phyloP scores from a whole-genome alignment of 1,140 invertebrate species.

The Drosophila elegans region DNA sequence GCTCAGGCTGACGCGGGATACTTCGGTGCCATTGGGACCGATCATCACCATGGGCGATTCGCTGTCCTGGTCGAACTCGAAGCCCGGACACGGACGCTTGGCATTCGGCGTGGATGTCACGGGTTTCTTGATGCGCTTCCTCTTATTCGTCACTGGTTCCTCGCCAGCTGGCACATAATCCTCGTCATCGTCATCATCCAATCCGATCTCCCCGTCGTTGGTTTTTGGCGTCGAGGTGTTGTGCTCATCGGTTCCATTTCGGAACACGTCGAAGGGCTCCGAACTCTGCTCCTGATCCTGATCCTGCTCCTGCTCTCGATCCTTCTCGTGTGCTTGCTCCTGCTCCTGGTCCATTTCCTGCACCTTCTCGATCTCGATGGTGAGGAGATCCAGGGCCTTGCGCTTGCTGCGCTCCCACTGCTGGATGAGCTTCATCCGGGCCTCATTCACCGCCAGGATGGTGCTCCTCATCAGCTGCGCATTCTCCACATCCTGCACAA shows the following conservation, averaged over 20 bases:
- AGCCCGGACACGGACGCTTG: constrained; percentile 20
- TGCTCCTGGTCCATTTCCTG: constrained; percentile 48
- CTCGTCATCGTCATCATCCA: constrained; percentile 54
- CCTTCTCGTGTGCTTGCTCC: neutral
- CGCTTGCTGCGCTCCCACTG: constrained; percentile 65
- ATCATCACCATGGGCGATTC: constrained; percentile 58
- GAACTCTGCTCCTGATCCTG: constrained; percentile 11
- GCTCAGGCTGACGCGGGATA: constrained; percentile 51
- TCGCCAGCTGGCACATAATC: constrained; percentile 51
- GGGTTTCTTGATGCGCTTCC: constrained; percentile 38
- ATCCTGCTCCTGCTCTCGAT: neutral
- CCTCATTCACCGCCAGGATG: constrained; percentile 53
- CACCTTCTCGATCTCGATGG: constrained; percentile 62
- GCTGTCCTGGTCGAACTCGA: constrained; percentile 57
- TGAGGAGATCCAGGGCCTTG: constrained; percentile 58
- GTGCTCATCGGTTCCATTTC: constrained; percentile 51
- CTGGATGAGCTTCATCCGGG: constrained; percentile 41
- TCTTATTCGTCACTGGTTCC: constrained; percentile 33
- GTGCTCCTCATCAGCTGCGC: constrained; percentile 36
- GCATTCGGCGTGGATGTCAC: constrained; percentile 50
- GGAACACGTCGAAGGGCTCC: constrained; percentile 35
- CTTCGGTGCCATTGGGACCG: constrained; percentile 76
- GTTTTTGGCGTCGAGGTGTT: constrained; percentile 64
- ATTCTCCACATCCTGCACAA: constrained; percentile 27
- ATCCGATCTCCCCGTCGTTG: constrained; percentile 40